A percentile compares a stretch with the other conserved stretches of the same genome.
These are phyloP conservation scores for Grallaria varia DNA, from an alignment of 2,113 vertebrate species.

Conservation along the genomic window DNA sequence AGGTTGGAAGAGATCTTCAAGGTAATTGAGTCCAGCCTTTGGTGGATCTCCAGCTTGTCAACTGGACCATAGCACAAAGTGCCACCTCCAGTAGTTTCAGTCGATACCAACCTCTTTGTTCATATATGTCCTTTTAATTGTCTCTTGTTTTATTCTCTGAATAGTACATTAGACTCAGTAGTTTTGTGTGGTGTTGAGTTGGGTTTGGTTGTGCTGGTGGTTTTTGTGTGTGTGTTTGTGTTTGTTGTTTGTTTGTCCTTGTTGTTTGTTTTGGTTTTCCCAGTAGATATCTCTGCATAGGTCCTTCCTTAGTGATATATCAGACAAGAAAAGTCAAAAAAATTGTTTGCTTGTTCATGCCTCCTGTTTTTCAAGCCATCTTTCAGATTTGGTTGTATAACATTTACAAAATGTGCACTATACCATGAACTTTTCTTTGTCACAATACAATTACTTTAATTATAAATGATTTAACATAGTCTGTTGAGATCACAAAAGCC, in stretches of 20 bases:
- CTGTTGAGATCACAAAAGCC: slow-evolving; percentile 51
- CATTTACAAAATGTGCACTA: slow-evolving; percentile 24
- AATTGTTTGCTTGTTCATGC: background rate
- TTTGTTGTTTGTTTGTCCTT: background rate
- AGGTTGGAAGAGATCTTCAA: background rate
- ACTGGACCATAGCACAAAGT: background rate
- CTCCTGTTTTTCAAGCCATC: slow-evolving; percentile 1
- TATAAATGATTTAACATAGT: slow-evolving; percentile 56
- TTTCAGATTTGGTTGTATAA: slow-evolving; percentile 18
- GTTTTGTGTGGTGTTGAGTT: background rate
- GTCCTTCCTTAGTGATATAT: background rate
- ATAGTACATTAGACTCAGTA: background rate
- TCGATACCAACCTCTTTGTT: background rate
- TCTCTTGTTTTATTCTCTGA: background rate
- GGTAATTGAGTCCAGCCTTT: background rate
- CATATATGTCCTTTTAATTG: background rate
- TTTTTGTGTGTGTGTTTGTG: background rate
- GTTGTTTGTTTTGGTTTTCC: background rate
- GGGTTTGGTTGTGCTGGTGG: background rate
- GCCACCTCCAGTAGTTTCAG: background rate
- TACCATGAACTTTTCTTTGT: slow-evolving; percentile 52
- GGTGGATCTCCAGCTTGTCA: background rate
- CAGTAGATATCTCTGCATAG: background rate
- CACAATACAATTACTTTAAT: slow-evolving; percentile 46
- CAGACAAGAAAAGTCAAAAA: slow-evolving; percentile 12